Conservation (phyloP, 2,113 vertebrate genomes). For the Camarhynchus parvulus region DNA sequence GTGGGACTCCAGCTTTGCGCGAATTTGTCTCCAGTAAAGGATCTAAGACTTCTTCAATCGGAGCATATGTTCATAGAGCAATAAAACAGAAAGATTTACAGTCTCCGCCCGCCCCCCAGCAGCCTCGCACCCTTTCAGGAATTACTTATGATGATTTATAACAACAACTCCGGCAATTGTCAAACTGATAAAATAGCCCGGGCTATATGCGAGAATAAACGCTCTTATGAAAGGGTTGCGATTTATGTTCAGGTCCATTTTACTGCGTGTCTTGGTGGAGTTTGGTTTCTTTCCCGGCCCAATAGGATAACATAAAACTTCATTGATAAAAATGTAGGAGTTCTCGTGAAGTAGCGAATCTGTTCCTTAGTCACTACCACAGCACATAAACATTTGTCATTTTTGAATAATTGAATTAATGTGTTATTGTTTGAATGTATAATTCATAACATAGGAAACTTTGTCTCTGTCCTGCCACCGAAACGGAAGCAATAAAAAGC, state of each 20-base stretch:
- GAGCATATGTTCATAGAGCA: slow-evolving; percentile 98
- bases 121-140: slow-evolving; percentile 98
- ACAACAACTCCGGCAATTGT: slow-evolving; percentile 91
- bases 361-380: slow-evolving; percentile 70
- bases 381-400: slow-evolving; percentile 83
- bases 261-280: slow-evolving; percentile 36
- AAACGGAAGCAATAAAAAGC: slow-evolving; percentile 73
- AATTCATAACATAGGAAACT: slow-evolving; percentile 82
- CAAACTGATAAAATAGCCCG: slow-evolving; percentile 88
- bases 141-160: slow-evolving; percentile 99
- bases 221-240: slow-evolving; percentile 63
- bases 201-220: slow-evolving; percentile 75
- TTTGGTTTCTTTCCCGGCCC: slow-evolving; percentile 56
- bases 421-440: slow-evolving; percentile 85
- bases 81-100: slow-evolving; percentile 99
- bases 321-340: slow-evolving; percentile 71
- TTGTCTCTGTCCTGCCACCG: slow-evolving; percentile 73
- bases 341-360: slow-evolving; percentile 67
- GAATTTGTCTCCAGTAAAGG: slow-evolving; percentile 85
- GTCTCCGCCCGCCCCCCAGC: slow-evolving; percentile 92
- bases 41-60: slow-evolving; percentile 89
- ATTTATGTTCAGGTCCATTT: slow-evolving; percentile 51
- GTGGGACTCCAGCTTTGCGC: slow-evolving; percentile 79
- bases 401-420: slow-evolving; percentile 85
- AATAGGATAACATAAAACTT: slow-evolving; percentile 56